Evolutionary conservation across 2,113 vertebrate genomes (phyloP).

Genomic region (Entomyzon cyanotis): DNA sequence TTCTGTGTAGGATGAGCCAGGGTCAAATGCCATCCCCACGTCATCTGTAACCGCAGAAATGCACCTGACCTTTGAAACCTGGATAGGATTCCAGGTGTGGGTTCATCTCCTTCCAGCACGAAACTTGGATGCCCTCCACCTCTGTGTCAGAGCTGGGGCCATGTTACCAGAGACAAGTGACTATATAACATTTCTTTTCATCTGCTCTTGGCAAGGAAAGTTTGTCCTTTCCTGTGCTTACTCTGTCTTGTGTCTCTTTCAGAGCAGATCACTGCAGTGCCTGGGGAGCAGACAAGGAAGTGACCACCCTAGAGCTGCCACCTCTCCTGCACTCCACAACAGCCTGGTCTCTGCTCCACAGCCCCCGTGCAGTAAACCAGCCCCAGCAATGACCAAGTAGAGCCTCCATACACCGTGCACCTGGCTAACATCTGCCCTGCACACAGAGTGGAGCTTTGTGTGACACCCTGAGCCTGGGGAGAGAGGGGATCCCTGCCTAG

Average conservation of each 20-base stretch:
- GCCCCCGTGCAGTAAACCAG: background rate
- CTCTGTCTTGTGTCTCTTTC: background rate
- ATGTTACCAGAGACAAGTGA: slow-evolving; percentile 21
- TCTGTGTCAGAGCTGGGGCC: background rate
- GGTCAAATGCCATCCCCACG: background rate
- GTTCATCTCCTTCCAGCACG: slow-evolving; percentile 21
- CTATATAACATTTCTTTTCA: slow-evolving; percentile 32
- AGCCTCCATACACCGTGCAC: background rate
- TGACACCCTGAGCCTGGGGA: background rate
- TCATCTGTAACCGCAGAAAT: background rate
- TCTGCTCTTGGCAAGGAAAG: slow-evolving; percentile 6
- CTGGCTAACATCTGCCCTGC: background rate
- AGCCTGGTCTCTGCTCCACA: background rate
- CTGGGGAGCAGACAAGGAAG: background rate
- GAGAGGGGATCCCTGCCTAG: background rate
- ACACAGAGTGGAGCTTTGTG: background rate
- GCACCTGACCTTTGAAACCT: slow-evolving; percentile 22
- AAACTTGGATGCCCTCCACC: slow-evolving; percentile 54
- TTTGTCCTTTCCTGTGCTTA: background rate
- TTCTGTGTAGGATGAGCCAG: background rate
- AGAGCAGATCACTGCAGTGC: background rate
- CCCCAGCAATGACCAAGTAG: background rate
- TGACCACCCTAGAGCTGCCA: background rate
- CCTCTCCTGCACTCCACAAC: background rate
- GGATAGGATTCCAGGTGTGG: slow-evolving; percentile 39